These are phyloP conservation scores for Microtus montanus DNA, from an alignment of 2,113 vertebrate genomes.

Conservation along the genomic window DNA sequence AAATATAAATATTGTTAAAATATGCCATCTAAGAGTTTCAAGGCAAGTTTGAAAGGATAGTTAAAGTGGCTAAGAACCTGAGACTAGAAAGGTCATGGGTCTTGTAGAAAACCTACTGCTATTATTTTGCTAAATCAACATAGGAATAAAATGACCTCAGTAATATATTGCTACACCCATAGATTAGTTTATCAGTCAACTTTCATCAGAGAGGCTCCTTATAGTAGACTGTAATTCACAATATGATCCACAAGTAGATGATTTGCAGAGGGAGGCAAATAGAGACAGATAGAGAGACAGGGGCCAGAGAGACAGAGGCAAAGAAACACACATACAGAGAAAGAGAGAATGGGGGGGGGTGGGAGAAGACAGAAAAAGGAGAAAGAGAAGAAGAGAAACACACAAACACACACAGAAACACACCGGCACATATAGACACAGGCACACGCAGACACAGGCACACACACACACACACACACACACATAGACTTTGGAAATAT, in stretches of 20 bases:
- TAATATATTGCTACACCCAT: neutral
- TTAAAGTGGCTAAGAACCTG: neutral
- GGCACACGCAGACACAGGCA: no score
- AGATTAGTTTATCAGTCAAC: neutral
- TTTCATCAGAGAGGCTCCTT: neutral
- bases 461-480: no score
- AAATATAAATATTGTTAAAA: neutral
- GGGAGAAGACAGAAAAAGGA: neutral
- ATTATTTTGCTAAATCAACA: neutral
- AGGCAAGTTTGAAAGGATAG: neutral
- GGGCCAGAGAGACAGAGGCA: fast-evolving
- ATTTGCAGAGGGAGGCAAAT: neutral
- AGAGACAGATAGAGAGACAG: neutral
- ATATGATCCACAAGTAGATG: neutral
- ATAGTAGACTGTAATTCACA: neutral
- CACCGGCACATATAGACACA: no score
- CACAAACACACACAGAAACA: neutral
- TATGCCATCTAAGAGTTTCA: neutral
- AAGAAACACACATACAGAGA: neutral
- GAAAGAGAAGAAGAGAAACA: neutral
- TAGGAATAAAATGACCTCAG: neutral
- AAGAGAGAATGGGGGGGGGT: neutral
- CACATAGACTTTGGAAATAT: neutral
- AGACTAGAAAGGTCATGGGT: neutral
- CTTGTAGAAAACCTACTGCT: no score